Evolutionary conservation across 2,888 invertebrate species (phyloP).

Genomic region (Arrhopalites spinosus): DNA sequence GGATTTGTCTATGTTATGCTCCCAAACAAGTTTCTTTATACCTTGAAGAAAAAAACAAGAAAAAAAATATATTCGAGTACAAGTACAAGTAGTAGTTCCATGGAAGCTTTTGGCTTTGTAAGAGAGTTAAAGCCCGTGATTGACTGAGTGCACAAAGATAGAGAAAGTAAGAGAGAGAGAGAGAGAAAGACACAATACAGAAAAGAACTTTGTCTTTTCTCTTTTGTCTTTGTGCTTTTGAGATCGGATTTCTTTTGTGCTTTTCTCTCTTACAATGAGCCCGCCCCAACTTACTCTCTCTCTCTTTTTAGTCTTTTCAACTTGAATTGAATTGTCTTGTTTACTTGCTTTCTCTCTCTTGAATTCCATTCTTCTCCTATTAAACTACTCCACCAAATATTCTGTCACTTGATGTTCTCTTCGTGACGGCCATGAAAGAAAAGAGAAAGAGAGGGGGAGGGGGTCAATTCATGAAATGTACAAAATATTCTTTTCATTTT

Average conservation of each 20-base stretch:
- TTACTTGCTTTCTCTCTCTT: background rate
- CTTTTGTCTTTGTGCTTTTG: background rate
- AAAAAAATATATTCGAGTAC: too few species aligned
- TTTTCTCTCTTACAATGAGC: background rate
- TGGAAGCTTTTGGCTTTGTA: background rate
- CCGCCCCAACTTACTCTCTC: background rate
- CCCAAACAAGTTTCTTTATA: too few species aligned
- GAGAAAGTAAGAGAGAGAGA: background rate
- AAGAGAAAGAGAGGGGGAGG: too few species aligned
- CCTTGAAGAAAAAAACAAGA: too few species aligned
- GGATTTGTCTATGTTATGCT: too few species aligned
- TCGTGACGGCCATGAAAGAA: too few species aligned
- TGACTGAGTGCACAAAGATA: background rate
- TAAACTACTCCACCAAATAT: too few species aligned
- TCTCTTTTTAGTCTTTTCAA: background rate
- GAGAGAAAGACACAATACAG: background rate
- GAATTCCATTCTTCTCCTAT: background rate
- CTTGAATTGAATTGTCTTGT: conserved; percentile 1
- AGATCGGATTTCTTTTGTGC: background rate
- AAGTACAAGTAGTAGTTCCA: too few species aligned
- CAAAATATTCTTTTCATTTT: too few species aligned
- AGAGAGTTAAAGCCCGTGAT: background rate
- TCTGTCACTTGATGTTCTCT: too few species aligned
- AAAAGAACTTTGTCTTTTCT: background rate
- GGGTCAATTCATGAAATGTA: too few species aligned